phyloP scores from a whole-genome alignment of 1,140 invertebrate genomes.

The Drosophila auraria region DNA sequence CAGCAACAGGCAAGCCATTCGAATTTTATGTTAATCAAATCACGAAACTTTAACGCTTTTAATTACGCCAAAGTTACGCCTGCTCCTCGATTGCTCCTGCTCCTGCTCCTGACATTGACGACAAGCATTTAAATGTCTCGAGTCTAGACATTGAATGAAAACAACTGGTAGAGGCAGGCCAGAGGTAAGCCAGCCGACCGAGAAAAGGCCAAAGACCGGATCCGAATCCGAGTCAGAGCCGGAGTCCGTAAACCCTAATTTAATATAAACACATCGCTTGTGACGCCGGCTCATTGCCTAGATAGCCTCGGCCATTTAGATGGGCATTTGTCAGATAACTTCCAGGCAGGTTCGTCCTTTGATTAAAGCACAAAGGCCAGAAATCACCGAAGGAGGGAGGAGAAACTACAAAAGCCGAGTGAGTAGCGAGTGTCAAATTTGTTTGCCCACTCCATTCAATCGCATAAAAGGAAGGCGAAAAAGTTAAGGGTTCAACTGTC shows the following conservation, averaged over 20 bases:
- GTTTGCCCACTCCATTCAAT: conserved; percentile 10
- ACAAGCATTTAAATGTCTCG: conserved; percentile 47
- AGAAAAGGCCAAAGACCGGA: conserved; percentile 60
- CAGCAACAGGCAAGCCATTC: conserved; percentile 37
- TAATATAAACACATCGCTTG: conserved; percentile 76
- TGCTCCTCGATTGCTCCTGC: conserved; percentile 1
- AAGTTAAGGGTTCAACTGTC: conserved; percentile 21
- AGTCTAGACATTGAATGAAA: conserved; percentile 61
- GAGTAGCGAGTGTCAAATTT: conserved; percentile 45
- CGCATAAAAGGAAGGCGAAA: background rate
- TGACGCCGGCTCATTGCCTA: conserved; percentile 39
- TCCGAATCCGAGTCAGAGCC: conserved; percentile 17
- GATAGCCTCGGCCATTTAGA: conserved; percentile 59
- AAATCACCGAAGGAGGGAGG: conserved; percentile 6
- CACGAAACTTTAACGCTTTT: conserved; percentile 70
- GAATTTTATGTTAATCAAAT: conserved; percentile 70
- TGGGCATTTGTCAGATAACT: conserved; percentile 75
- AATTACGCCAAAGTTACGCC: conserved; percentile 60
- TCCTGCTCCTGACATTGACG: conserved; percentile 43
- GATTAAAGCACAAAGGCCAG: conserved; percentile 46
- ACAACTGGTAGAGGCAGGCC: conserved; percentile 3
- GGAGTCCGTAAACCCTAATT: conserved; percentile 65
- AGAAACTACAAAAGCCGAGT: conserved; percentile 27
- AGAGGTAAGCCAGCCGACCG: conserved; percentile 41
- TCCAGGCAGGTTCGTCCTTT: conserved; percentile 58